A percentile compares a stretch with the other conserved stretches of the same genome.
Conservation (phyloP, 1,140 invertebrate species). For the Ridgeia piscesae region DNA sequence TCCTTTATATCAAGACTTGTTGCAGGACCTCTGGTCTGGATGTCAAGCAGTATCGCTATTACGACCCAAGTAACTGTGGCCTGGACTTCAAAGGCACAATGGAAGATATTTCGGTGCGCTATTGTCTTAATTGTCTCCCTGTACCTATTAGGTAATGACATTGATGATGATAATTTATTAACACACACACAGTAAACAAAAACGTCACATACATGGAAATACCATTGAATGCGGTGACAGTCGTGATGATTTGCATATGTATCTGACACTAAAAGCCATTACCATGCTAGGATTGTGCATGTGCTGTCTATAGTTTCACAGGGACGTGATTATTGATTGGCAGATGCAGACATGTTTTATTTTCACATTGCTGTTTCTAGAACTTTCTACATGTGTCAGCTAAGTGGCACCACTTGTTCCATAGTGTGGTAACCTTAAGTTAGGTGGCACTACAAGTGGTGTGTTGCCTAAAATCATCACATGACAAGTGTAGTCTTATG, state of each 20-base stretch:
- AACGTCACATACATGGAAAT: not conserved
- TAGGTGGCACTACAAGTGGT: not conserved
- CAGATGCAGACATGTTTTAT: not conserved
- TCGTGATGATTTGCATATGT: not conserved
- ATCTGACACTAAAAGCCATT: not conserved
- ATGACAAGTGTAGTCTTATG: not conserved
- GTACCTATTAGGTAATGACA: not conserved
- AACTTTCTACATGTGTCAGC: not conserved
- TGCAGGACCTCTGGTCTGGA: slow-evolving; percentile 74
- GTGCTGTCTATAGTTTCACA: not conserved
- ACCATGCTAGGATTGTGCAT: not conserved
- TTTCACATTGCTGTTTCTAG: not conserved
- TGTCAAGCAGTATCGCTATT: slow-evolving; percentile 92
- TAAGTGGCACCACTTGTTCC: not conserved
- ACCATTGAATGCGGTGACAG: not conserved
- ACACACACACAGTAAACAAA: not conserved
- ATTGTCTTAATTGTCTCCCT: too few relatives aligned
- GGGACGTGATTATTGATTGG: too few relatives aligned
- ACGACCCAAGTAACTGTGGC: slow-evolving; percentile 91
- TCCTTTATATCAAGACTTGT: not conserved
- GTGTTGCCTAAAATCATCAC: too few relatives aligned
- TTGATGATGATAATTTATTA: not conserved
- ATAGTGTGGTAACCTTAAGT: not conserved
- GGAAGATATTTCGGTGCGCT: slow-evolving; percentile 85
- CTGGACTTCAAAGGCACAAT: slow-evolving; percentile 90